A percentile compares a stretch with the other conserved stretches of the same genome.
Conservation (phyloP, 1,140 invertebrate species). For the Ostrea edulis region DNA sequence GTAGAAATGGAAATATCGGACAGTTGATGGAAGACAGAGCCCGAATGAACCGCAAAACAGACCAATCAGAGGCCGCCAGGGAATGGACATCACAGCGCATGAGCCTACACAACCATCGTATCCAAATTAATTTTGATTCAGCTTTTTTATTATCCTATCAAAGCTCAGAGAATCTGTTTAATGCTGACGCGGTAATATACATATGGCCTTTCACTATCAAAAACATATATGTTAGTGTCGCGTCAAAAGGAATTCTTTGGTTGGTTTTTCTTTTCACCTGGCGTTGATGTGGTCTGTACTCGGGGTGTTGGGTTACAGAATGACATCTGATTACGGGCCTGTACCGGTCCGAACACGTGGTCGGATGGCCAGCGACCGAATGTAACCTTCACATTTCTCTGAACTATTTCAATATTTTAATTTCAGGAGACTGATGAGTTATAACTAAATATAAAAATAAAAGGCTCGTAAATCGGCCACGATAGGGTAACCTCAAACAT, state of each 20-base stretch:
- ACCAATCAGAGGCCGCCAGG: neutral
- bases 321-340: neutral
- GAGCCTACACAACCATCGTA: slow-evolving; percentile 4
- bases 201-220: slow-evolving; percentile 10
- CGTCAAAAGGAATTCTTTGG: neutral
- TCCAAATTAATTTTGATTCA: slow-evolving; percentile 28
- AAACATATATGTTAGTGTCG: slow-evolving; percentile 16
- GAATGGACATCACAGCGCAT: neutral
- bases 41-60: neutral
- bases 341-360: neutral
- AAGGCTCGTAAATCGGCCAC: neutral
- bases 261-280: neutral
- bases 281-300: neutral
- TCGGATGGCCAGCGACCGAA: neutral
- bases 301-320: neutral
- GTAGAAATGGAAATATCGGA: neutral
- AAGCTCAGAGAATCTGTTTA: slow-evolving; percentile 1
- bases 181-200: neutral
- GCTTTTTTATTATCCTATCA: slow-evolving; percentile 33
- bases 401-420: neutral
- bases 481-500: neutral
- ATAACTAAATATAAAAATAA: neutral
- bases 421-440: neutral
- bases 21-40: slow-evolving; percentile 23
- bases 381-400: neutral